These are phyloP conservation scores for Rhinogobius similis DNA, from an alignment of 2,113 vertebrate genomes.

Conservation along the genomic window DNA sequence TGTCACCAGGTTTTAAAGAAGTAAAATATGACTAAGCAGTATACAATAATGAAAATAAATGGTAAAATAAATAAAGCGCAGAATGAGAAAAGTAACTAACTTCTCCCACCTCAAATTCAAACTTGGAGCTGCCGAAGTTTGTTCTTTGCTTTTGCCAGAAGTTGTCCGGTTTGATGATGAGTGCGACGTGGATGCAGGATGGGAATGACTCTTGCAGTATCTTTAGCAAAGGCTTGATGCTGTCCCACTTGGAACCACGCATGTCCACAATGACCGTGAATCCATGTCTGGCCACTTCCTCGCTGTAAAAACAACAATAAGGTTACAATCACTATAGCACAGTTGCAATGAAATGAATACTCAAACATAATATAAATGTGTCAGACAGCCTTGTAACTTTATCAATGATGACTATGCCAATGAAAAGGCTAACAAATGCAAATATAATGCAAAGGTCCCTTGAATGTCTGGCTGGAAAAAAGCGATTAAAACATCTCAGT, in stretches of 20 bases:
- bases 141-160: conserved; percentile 99
- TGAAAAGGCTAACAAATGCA: background rate
- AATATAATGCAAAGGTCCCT: conserved; percentile 17
- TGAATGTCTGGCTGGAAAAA: conserved; percentile 27
- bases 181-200: conserved; percentile 94
- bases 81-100: background rate
- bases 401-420: background rate
- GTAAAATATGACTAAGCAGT: background rate
- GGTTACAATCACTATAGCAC: conserved; percentile 16
- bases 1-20: background rate
- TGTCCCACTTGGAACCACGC: conserved; percentile 99
- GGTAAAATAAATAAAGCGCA: background rate
- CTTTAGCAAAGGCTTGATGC: conserved; percentile 97
- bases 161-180: conserved; percentile 99
- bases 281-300: conserved; percentile 95
- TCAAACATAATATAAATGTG: background rate
- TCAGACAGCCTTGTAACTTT: background rate
- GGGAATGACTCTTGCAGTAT: conserved; percentile 98
- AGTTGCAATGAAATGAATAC: background rate
- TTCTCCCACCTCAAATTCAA: conserved; percentile 93
- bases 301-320: conserved; percentile 74
- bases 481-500: conserved; percentile 47
- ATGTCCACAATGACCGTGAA: conserved; percentile 99
- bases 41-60: background rate
- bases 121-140: conserved; percentile 98